Base-by-base conservation (phyloP, 2,113 vertebrate genomes). In the Oreochromis niloticus region DNA sequence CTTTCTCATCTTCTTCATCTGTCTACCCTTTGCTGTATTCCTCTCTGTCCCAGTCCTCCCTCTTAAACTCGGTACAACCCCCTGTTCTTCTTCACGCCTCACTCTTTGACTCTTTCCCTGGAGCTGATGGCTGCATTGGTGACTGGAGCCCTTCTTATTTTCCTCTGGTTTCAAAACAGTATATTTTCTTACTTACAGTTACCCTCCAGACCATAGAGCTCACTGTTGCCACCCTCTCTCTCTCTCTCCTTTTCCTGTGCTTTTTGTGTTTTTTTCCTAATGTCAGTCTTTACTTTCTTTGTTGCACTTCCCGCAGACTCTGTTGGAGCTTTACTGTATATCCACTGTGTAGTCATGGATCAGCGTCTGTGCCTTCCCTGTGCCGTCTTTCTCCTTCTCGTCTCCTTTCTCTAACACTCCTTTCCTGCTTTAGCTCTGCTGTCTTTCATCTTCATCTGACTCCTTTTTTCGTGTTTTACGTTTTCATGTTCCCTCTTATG, bases 331-430 rank as follows among this genome's bases (percentile, higher is more conserved):
- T 88, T 78, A 78, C 73, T 32, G 9, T 87, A 80, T 32, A 75
- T 55, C 68, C 13, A 84, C 39, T 78, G 87, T 88, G 36, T 14
- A 57, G 82, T 86, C 81, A 86, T 71, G 81, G 73, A 84, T 90
- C 87, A 83, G 36, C 87, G 85, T 71, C 79, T 63, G 8, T 61
- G 52, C 79, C 71, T 81, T 79, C 34, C 43, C 27, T 61, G 13
- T 75, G 13, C 63, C 54, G 34, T 27, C 24, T 79, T 78, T 61
- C 14, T 80, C 85, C 59, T 89, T 34, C 27, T 83, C 8, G 48
- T 87, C 52, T 22, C 39, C 43, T 48, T 56, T 34, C 46, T 80
- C 41, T 81, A 11, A 22, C 10, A 36, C 22, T 43, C 30, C 75
- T 85, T 59, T 32, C 22, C 50, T 56, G 43, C 24, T 75, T 30